These are phyloP conservation scores for Sphaerophoria taeniata DNA, from an alignment of 2,888 invertebrate genomes.

Conservation along the genomic window DNA sequence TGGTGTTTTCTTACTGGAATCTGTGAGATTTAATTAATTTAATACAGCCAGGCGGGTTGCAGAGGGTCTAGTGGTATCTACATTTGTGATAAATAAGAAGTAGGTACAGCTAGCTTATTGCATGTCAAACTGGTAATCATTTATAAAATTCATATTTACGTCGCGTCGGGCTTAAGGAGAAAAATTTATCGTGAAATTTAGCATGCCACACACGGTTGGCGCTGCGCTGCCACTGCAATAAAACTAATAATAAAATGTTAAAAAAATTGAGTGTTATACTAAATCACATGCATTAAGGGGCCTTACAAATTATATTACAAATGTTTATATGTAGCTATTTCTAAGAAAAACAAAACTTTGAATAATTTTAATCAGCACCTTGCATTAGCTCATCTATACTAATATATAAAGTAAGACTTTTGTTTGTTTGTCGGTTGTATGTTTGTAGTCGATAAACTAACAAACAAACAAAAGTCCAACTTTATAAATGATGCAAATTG, in stretches of 20 bases:
- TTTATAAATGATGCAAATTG: no score
- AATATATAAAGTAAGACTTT: no score
- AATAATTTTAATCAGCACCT: conserved; percentile 43
- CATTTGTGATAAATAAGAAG: conserved; percentile 46
- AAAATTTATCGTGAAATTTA: conserved; percentile 51
- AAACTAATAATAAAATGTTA: no score
- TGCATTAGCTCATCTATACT: conserved; percentile 42
- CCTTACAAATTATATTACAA: conserved; percentile 11
- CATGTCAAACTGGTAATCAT: conserved; percentile 71
- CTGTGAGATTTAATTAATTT: conserved; percentile 69
- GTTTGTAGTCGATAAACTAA: no score
- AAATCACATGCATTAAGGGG: not conserved
- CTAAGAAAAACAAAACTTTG: not conserved
- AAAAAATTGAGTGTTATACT: no score
- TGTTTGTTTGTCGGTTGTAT: no score
- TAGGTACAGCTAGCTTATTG: conserved; percentile 68
- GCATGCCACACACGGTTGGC: not conserved
- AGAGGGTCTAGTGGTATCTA: conserved; percentile 1
- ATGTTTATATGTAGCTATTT: not conserved
- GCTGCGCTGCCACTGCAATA: not conserved
- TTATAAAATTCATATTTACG: conserved; percentile 68
- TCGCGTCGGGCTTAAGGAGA: conserved; percentile 28
- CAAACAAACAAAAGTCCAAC: no score
- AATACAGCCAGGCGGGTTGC: conserved; percentile 33
- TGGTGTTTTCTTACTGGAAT: conserved; percentile 58